phyloP scores from a whole-genome alignment of 2,888 invertebrate genomes.

The Gari tellinella region DNA sequence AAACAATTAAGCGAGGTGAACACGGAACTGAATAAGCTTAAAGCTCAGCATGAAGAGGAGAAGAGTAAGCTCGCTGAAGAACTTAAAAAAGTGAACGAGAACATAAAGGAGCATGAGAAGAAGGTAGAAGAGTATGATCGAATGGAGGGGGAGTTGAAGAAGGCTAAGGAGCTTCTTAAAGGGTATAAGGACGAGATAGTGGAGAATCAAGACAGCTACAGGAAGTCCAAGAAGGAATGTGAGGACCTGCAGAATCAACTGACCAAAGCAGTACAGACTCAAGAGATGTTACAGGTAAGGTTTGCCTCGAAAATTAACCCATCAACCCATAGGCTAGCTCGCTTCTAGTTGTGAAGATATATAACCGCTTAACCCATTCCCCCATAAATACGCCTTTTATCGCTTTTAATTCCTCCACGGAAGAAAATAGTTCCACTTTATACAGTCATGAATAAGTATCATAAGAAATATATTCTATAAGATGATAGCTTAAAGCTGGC shows the following conservation, averaged over 20 bases:
- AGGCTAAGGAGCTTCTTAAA: constrained; percentile 55
- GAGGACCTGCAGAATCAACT: constrained; percentile 41
- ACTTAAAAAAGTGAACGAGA: constrained; percentile 30
- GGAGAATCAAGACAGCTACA: constrained; percentile 48
- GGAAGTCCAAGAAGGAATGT: constrained; percentile 40
- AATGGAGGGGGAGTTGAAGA: constrained; percentile 48
- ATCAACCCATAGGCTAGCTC: no score
- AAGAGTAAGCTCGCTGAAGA: constrained; percentile 51
- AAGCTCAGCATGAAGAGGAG: constrained; percentile 39
- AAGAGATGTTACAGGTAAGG: constrained; percentile 51
- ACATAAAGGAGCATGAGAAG: constrained; percentile 41
- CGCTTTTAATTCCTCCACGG: no score
- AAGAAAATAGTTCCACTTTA: no score
- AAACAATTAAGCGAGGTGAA: constrained; percentile 59
- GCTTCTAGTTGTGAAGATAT: no score
- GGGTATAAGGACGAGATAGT: constrained; percentile 56
- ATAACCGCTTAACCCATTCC: no score
- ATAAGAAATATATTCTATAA: no score
- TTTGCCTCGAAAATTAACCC: neutral
- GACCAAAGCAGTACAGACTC: constrained; percentile 38
- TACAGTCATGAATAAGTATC: no score
- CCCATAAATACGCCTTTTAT: no score
- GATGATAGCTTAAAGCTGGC: no score
- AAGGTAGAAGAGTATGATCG: constrained; percentile 51
- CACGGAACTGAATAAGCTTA: constrained; percentile 58